Base-by-base conservation (phyloP, 92 coral and sea anemone genomes). In the Pocillopora grandis region DNA sequence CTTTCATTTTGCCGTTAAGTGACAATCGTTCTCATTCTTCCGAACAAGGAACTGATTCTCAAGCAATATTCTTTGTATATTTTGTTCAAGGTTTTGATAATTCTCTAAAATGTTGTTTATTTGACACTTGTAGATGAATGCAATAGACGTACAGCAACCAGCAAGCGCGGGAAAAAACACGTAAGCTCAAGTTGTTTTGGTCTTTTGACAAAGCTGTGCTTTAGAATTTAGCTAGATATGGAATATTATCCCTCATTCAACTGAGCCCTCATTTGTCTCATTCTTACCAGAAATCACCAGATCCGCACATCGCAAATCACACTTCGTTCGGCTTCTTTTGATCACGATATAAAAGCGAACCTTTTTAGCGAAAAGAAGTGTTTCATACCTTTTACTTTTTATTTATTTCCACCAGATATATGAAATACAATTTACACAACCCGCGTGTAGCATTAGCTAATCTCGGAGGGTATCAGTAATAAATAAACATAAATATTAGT, bases 211-310 rank as follows among this genome's bases (percentile, higher is more conserved):
- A 73, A 42, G 77, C 77, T 73, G 79, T 75, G 67, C 67, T 75
- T 75, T 52, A 75, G 79, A 75, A 75, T 75, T 57, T 75, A 75
- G 79, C 79, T 75, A 20, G 79, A 75, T 75, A 56, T 75, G 79
- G 63, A 75, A 75, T 63, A 63, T 75, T 75, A 52, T 52, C 62
- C 42, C 79, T 75, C 79, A 75, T 15, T 75, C 79, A 57, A 49
- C 62, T 75, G 65, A 75, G 79, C 63, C 63, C 36, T 49, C 66
- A 75, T 75, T 75, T 75, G 79, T 75, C 79, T 75, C 79, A 75
- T 55, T 73, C 61, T 77, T 61, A 77, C 69, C 68, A 27, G 69
- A 63, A 58, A 58, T 58, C 58, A 23, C 81, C 69, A 77, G 68
- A 60, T 63, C 81, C 36, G 71, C 72, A 78, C 70, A 71, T 71